Evolutionary conservation across 2,113 vertebrate species (phyloP), one percentile per base, ranked within the genome.

Genomic region (Phodopus roborovskii): DNA sequence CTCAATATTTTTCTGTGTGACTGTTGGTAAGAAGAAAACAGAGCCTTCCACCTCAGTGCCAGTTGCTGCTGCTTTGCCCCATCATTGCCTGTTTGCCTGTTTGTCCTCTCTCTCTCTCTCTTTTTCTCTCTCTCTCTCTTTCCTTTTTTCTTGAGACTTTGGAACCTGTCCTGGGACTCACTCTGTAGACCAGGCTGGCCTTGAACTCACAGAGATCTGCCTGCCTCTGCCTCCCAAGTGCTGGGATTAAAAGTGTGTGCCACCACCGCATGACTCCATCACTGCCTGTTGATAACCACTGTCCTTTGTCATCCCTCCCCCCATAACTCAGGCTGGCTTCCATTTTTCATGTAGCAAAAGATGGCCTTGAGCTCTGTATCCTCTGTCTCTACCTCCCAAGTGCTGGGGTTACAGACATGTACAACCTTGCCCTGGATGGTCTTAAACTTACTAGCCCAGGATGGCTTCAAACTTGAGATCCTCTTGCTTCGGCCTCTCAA

Each of bases 11-110:
- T 91, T 99, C 85, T 98, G 98, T 0, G 98, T 98, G n/a, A 98
- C 99, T 48, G 98, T 98, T 0, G 96, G 96, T 11, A 98, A 98
- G 13, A 99, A 99, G 97, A 99, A 99, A 92, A 98, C 97, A 0
- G 99, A 99, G 36, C 56, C 10, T 4, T 60, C 24, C 22, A 36
- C n/a, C 3, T 60, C 5, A 28, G 81, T 42, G 24, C 81, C 58
- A n/a, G 56, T 36, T 39, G n/a, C 24, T 62, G 24, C 36, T 15
- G 19, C 20, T 42, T 3, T 39, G 36, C 22, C 3, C n/a, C n/a
- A 39, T 24, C 58, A 42, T 19, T 83, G 22, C 36, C 81, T 83
- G 77, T 33, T 1, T 50, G 50, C 11, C 11, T 50, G 7, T 50
- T 50, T 8, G 7, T 50, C 8, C 11, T 50, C 50, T 7, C 8